phyloP scores from a whole-genome alignment of 2,797 vertebrate species.

The Falco columbarius region DNA sequence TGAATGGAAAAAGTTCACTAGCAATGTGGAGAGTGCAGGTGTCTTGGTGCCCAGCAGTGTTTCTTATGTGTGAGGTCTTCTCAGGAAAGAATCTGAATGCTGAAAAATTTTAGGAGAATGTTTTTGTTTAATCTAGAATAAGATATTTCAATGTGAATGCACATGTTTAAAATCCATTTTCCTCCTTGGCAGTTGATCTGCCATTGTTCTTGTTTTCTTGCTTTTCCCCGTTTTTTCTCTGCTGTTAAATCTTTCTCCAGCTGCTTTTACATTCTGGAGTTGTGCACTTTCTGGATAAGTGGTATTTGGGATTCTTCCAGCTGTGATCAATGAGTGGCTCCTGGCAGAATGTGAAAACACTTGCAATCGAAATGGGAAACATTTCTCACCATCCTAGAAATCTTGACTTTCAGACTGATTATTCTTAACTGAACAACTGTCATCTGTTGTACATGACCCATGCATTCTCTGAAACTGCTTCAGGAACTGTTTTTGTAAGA shows the following conservation, averaged over 20 bases:
- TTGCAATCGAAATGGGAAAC: background rate
- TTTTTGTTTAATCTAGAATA: background rate
- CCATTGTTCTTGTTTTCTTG: background rate
- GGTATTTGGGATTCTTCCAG: background rate
- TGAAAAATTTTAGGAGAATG: background rate
- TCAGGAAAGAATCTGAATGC: background rate
- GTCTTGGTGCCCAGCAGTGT: background rate
- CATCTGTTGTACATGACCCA: background rate
- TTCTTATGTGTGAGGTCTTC: background rate
- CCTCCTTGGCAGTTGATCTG: background rate
- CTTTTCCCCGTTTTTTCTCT: background rate
- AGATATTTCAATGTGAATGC: background rate
- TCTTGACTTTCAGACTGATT: background rate
- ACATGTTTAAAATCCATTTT: background rate
- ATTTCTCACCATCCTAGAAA: background rate
- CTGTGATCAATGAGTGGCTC: background rate
- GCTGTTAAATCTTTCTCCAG: background rate
- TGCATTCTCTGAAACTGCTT: background rate
- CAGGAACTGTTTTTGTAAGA: background rate
- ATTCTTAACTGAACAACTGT: background rate
- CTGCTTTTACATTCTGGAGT: background rate
- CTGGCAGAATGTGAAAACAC: background rate
- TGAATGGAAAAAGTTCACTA: background rate
- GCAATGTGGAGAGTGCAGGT: background rate
- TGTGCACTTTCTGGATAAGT: background rate